These are phyloP conservation scores for Psittacula derbiana DNA, from an alignment of 2,797 vertebrate genomes.

Conservation along the genomic window DNA sequence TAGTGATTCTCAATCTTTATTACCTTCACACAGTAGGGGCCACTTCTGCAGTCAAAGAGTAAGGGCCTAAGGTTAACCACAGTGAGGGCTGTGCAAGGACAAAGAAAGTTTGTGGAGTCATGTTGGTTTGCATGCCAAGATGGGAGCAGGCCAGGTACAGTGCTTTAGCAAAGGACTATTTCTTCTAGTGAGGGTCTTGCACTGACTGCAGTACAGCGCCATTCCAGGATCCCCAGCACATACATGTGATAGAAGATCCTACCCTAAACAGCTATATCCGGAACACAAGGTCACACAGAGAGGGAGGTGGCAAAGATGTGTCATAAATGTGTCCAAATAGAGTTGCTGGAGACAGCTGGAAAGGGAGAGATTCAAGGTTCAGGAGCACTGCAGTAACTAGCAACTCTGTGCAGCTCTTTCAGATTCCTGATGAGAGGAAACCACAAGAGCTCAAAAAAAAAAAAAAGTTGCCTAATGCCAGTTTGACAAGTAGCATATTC, in stretches of 20 bases:
- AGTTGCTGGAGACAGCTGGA: background rate
- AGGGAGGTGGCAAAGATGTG: background rate
- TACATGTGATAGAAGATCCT: fast-evolving
- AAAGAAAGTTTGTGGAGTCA: background rate
- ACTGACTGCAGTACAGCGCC: background rate
- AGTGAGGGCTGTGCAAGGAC: background rate
- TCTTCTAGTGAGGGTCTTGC: background rate
- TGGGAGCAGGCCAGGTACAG: fast-evolving
- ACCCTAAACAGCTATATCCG: background rate
- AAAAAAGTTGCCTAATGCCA: background rate
- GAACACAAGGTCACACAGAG: fast-evolving
- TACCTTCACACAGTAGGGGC: background rate
- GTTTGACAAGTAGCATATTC: background rate
- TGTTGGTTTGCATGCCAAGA: background rate
- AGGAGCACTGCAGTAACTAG: background rate
- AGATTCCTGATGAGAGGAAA: background rate
- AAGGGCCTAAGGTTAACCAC: background rate
- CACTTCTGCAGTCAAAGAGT: background rate
- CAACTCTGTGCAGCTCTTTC: background rate
- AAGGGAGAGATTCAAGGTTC: too few species aligned
- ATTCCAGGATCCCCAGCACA: fast-evolving
- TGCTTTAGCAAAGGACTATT: background rate
- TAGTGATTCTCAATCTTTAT: background rate
- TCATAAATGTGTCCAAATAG: background rate
- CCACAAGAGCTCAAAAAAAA: background rate